These are phyloP conservation scores for Parnassius smintheus DNA, from an alignment of 2,888 invertebrate genomes.

Conservation along the genomic window DNA sequence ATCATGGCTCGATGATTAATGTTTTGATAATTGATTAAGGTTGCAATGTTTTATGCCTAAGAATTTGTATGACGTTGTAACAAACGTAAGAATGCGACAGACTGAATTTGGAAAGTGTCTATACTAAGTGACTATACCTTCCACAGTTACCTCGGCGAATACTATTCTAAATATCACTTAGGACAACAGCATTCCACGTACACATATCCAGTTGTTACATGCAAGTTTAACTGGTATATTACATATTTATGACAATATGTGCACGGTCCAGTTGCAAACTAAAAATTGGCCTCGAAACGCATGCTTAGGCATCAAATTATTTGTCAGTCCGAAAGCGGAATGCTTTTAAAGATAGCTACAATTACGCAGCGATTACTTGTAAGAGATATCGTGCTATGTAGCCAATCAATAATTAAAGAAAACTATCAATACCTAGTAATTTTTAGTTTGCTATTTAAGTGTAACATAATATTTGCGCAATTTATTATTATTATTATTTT, in stretches of 20 bases:
- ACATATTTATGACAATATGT: slow-evolving; percentile 12
- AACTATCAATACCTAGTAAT: no score
- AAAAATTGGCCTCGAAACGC: slow-evolving; percentile 1
- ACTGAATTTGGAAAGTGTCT: not conserved
- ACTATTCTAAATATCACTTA: slow-evolving; percentile 12
- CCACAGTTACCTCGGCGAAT: not conserved
- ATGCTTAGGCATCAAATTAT: slow-evolving; percentile 9
- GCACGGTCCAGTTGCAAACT: slow-evolving; percentile 19
- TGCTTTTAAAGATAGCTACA: not conserved
- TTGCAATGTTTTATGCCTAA: slow-evolving; percentile 47
- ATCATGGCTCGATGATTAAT: slow-evolving; percentile 57
- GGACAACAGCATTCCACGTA: not conserved
- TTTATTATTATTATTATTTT: no score
- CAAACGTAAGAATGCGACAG: not conserved
- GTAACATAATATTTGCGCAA: no score
- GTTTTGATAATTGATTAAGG: slow-evolving; percentile 42
- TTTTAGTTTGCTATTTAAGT: no score
- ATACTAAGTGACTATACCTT: slow-evolving; percentile 3
- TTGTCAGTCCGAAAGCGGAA: slow-evolving; percentile 6
- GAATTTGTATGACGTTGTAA: slow-evolving; percentile 18
- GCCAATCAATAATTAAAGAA: no score
- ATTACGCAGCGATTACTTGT: not conserved
- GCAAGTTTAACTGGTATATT: slow-evolving; percentile 6
- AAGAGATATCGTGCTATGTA: no score
- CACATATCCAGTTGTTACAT: slow-evolving; percentile 9